Conservation (phyloP, 2,888 invertebrate species). For the Alsophila aescularia region DNA sequence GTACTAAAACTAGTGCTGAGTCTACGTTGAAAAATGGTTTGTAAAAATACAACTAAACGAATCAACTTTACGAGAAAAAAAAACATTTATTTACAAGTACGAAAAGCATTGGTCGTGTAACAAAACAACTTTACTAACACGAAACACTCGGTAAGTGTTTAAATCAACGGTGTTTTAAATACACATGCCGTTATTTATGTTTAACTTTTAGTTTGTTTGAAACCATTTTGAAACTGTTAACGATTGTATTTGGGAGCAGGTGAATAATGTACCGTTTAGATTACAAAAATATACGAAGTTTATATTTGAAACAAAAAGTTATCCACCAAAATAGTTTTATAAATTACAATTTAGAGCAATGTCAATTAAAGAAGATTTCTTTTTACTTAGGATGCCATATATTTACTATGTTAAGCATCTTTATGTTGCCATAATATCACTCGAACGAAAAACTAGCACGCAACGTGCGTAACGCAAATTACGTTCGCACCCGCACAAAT, state of each 20-base stretch:
- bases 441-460: neutral
- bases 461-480: conserved; percentile 16
- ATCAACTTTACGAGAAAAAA: conserved; percentile 8
- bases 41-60: conserved; percentile 20
- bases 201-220: conserved; percentile 21
- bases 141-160: conserved; percentile 22
- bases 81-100: conserved; percentile 15
- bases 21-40: conserved; percentile 19
- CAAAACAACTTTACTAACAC: conserved; percentile 32
- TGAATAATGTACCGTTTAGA: conserved; percentile 14
- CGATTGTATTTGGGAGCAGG: conserved; percentile 11
- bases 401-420: too few species aligned
- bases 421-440: too few species aligned
- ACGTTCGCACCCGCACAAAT: conserved; percentile 18
- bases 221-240: conserved; percentile 15
- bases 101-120: conserved; percentile 34
- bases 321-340: neutral
- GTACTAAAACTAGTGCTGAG: conserved; percentile 13
- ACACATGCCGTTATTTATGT: conserved; percentile 22
- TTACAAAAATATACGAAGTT: neutral
- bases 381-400: neutral
- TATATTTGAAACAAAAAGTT: neutral
- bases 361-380: neutral
- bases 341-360: neutral
- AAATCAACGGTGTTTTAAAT: conserved; percentile 23